A percentile compares a stretch with the other conserved stretches of the same genome.
Conservation (phyloP, 2,888 invertebrate genomes). For the Julus scandinavius region DNA sequence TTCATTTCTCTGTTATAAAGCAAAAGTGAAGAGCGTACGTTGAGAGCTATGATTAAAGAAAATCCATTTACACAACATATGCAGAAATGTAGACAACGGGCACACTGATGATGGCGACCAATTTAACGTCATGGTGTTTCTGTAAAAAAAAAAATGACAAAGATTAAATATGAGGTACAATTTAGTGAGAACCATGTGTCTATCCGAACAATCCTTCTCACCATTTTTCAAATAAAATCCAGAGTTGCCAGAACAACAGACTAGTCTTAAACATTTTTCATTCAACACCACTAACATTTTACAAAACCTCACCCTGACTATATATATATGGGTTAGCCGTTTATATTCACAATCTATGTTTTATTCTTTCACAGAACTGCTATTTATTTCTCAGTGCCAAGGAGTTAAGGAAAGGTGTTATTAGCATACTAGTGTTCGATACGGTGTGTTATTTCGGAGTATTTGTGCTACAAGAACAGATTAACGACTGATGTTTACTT, state of each 20-base stretch:
- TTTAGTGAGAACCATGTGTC: too few relatives aligned
- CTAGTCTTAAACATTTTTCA: not conserved
- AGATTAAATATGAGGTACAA: not conserved
- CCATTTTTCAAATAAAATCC: not conserved
- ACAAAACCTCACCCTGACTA: not conserved
- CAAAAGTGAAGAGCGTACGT: not conserved
- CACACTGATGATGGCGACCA: not conserved
- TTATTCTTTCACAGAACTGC: not conserved
- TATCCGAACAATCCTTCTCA: too few relatives aligned
- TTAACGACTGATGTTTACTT: not conserved
- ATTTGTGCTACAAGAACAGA: not conserved
- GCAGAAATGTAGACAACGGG: not conserved
- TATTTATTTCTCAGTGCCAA: not conserved
- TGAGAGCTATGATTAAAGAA: not conserved
- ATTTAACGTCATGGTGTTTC: not conserved
- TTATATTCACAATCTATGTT: not conserved
- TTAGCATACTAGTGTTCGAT: not conserved
- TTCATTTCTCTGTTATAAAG: not conserved
- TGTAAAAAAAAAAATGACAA: not conserved
- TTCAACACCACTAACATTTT: not conserved
- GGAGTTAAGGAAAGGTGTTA: not conserved
- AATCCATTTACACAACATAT: not conserved
- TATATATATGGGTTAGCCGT: not conserved
- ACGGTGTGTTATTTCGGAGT: not conserved
- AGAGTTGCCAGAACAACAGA: not conserved